phyloP scores from a whole-genome alignment of 2,113 vertebrate genomes.

The Lota lota region DNA sequence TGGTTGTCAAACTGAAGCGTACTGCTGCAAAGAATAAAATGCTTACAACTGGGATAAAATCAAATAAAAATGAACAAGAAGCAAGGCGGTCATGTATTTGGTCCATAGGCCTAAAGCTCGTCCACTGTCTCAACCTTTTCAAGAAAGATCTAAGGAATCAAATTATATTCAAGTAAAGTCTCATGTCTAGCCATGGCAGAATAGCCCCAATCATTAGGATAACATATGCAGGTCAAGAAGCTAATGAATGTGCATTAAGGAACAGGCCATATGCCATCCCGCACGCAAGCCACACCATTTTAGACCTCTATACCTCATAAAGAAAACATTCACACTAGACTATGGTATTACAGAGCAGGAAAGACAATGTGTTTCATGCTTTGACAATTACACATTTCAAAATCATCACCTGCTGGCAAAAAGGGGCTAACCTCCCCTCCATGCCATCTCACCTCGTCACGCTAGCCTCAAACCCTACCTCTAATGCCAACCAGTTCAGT shows the following conservation, averaged over 20 bases:
- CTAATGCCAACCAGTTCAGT: slow-evolving; percentile 31
- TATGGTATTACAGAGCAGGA: background rate
- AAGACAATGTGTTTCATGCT: background rate
- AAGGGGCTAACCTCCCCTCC: too few species aligned
- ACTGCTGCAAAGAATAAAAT: slow-evolving; percentile 25
- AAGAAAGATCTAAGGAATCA: slow-evolving; percentile 44
- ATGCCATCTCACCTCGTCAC: too few species aligned
- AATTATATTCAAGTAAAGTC: slow-evolving; percentile 51
- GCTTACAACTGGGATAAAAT: slow-evolving; percentile 2
- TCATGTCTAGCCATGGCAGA: slow-evolving; percentile 35
- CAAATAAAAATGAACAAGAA: slow-evolving; percentile 1
- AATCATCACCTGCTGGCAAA: too few species aligned
- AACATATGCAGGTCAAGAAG: slow-evolving; percentile 52
- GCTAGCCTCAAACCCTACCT: too few species aligned
- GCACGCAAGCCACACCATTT: slow-evolving; percentile 4
- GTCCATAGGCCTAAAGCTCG: background rate
- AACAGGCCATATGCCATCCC: slow-evolving; percentile 19
- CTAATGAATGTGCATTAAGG: slow-evolving; percentile 53
- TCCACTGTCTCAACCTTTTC: slow-evolving; percentile 24
- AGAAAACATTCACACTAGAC: slow-evolving; percentile 29
- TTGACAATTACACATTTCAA: slow-evolving; percentile 7
- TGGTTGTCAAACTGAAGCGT: slow-evolving; percentile 3
- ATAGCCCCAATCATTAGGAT: slow-evolving; percentile 39
- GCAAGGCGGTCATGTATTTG: slow-evolving; percentile 7
- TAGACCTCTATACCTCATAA: slow-evolving; percentile 8